Base-by-base conservation (phyloP, 2,888 invertebrate species). In the Phaedon cochleariae region DNA sequence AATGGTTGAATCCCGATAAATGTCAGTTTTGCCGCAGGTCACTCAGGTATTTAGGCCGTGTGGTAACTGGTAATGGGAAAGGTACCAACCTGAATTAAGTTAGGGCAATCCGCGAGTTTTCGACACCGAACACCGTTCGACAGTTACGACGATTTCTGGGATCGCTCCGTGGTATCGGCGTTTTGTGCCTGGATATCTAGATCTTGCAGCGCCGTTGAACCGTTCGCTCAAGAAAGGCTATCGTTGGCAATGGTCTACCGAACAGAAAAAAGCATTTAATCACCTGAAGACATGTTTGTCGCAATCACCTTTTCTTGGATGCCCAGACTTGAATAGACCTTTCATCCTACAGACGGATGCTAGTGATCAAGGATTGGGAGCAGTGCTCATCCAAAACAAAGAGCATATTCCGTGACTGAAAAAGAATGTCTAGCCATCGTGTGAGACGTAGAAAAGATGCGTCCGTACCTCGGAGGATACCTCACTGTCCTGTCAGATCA, bases 341-440 rank as follows among this genome's bases (percentile, higher is more conserved):
- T 76, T 74, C 51, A 26, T 54, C 7, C 59, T 74, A 7, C 72
- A 74, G 54, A 74, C 70, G 26, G 71, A 71, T 55, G 74, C 70
- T 0, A 65, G 60, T n/a, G 68, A 68, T 21, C 7, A 61, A 6
- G 74, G 73, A 7, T 37, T 74, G n/a, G 77, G 75, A n/a, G 71
- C 60, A 2, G 73, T 68, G 0, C 53, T 75, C n/a, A 59, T 59
- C 9, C 74, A 75, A 37, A 67, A 57, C 7, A 20, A 58, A 0
- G 64, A 69, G 46, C 67, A 10, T 71, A 72, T 45, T 68, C 70
- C 1, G 70, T 71, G 4, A 73, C 73, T 18, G 74, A 79, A 59
- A 71, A 74, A 53, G 73, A 77, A 53, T 72, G 72, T 52, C 45
- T 76, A 34, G 75, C 77, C 1, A 67, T 78, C 0, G 70, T 77